Evolutionary conservation across 1,140 invertebrate species (phyloP).

Genomic region (Trichoplusia ni): DNA sequence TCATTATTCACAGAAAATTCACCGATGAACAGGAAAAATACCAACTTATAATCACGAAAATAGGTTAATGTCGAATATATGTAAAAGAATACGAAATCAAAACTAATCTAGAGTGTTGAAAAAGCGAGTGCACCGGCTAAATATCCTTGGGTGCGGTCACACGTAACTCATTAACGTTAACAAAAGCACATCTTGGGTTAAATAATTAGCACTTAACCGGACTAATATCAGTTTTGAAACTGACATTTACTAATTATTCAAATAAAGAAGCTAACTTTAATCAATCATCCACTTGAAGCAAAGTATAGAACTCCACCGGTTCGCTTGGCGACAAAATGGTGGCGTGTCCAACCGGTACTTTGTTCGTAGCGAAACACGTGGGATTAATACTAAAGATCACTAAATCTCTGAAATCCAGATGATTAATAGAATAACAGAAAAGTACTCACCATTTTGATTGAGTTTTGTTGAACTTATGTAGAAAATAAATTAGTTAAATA

Average conservation of each 20-base stretch:
- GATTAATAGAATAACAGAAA: slow-evolving; percentile 26
- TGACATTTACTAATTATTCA: not conserved
- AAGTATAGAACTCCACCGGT: slow-evolving; percentile 28
- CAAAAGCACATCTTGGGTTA: slow-evolving; percentile 15
- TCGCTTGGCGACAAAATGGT: slow-evolving; percentile 65
- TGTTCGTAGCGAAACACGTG: not conserved
- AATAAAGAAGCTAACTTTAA: not conserved
- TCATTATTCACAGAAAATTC: slow-evolving; percentile 1
- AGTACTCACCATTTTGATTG: slow-evolving; percentile 77
- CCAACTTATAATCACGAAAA: too few relatives aligned
- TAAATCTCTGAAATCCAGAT: slow-evolving; percentile 3
- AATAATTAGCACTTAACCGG: too few relatives aligned
- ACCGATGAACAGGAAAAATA: too few relatives aligned
- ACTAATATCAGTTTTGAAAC: too few relatives aligned
- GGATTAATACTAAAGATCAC: not conserved
- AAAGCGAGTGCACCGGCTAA: slow-evolving; percentile 28
- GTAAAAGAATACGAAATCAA: too few relatives aligned
- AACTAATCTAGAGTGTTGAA: too few relatives aligned
- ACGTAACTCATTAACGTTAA: not conserved
- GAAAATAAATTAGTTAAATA: slow-evolving; percentile 71
- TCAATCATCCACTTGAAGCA: not conserved
- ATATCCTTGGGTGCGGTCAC: slow-evolving; percentile 27
- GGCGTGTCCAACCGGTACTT: slow-evolving; percentile 62
- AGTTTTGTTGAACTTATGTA: slow-evolving; percentile 76
- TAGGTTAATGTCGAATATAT: too few relatives aligned